Percentiles rank a stretch among this genome's conserved stretches.
Conservation (phyloP, 2,113 vertebrate species). For the Lethenteron reissneri region DNA sequence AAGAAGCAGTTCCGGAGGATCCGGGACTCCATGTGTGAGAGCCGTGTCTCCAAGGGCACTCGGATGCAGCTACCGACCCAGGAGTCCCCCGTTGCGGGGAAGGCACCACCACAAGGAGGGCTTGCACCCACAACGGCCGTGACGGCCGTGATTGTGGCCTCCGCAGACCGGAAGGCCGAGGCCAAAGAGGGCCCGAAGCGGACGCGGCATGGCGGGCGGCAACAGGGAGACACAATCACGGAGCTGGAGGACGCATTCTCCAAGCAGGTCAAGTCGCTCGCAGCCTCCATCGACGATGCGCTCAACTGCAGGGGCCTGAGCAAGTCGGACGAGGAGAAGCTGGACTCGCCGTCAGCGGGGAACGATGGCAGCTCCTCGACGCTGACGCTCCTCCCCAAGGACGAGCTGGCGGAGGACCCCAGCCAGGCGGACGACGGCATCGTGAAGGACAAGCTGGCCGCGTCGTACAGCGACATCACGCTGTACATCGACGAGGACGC, state of each 20-base stretch:
- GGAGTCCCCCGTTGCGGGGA: background rate
- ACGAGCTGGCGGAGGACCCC: conserved; percentile 23
- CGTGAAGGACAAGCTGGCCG: conserved; percentile 65
- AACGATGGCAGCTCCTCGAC: conserved; percentile 8
- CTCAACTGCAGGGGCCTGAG: conserved; percentile 73
- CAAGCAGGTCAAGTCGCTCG: conserved; percentile 79
- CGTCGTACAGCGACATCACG: conserved; percentile 81
- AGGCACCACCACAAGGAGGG: no score
- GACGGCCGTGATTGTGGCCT: background rate
- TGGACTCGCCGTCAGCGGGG: conserved; percentile 20
- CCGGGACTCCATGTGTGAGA: conserved; percentile 94
- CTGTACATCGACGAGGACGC: conserved; percentile 92
- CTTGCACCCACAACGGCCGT: background rate
- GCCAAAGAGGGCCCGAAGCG: no score
- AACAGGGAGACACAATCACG: conserved; percentile 48
- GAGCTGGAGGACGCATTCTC: conserved; percentile 92
- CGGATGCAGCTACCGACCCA: conserved; percentile 3
- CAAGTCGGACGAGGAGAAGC: conserved; percentile 34
- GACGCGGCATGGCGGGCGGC: background rate
- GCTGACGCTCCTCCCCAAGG: conserved; percentile 29
- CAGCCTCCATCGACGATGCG: conserved; percentile 82
- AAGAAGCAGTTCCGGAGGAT: conserved; percentile 95
- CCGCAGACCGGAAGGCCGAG: no score
- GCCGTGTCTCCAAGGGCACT: conserved; percentile 76
- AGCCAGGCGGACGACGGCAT: background rate